Conservation (phyloP, 2,113 vertebrate genomes). For the Protomyctophum bolini region DNA sequence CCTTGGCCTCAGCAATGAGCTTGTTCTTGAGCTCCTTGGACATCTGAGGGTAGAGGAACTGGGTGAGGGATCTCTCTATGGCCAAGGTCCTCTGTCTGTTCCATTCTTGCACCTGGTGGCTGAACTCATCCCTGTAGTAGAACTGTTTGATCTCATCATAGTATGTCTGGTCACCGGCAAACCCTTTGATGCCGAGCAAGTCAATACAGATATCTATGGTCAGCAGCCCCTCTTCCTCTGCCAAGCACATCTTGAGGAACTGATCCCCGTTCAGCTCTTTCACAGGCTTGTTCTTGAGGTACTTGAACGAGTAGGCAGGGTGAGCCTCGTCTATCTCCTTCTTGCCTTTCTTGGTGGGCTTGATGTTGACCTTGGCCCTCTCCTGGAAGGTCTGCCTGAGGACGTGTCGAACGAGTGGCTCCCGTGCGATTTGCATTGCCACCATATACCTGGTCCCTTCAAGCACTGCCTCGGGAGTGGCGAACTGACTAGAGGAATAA, state of each 20-base stretch:
- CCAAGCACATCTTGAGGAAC: conserved; percentile 95
- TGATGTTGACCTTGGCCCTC: conserved; percentile 95
- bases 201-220: conserved; percentile 94
- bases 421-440: conserved; percentile 95
- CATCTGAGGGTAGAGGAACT: conserved; percentile 98
- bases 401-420: conserved; percentile 95
- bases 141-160: conserved; percentile 99
- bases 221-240: conserved; percentile 91
- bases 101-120: conserved; percentile 99
- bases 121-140: conserved; percentile 99
- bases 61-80: conserved; percentile 91
- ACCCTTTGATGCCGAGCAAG: conserved; percentile 96
- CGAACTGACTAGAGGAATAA: conserved; percentile 85
- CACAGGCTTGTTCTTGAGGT: conserved; percentile 96
- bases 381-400: conserved; percentile 97
- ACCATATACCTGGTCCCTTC: conserved; percentile 99
- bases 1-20: conserved; percentile 92
- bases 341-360: conserved; percentile 96
- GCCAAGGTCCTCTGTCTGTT: conserved; percentile 95
- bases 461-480: conserved; percentile 89
- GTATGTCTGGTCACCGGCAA: conserved; percentile 92
- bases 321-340: conserved; percentile 98
- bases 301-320: conserved; percentile 96
- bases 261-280: conserved; percentile 97
- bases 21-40: conserved; percentile 97